A percentile compares a stretch with the other conserved stretches of the same genome.
phyloP scores from a whole-genome alignment of 2,888 invertebrate species.

The Mythimna lalbum region DNA sequence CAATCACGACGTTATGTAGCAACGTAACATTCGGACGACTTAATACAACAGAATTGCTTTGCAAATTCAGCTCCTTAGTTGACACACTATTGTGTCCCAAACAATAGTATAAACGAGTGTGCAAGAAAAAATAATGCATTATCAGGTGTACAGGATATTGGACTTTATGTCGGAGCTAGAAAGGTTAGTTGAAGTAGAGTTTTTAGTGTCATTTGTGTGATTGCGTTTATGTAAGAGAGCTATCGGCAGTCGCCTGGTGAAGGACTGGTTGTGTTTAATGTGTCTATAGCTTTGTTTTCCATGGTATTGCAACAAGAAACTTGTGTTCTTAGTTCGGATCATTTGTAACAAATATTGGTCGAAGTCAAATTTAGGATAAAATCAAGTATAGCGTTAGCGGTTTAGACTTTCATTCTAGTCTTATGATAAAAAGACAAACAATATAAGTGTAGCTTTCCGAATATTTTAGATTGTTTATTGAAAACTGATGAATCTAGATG shows the following conservation, averaged over 20 bases:
- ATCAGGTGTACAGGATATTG: constrained; percentile 47
- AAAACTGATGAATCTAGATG: background rate
- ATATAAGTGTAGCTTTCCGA: background rate
- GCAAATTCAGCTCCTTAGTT: constrained; percentile 73
- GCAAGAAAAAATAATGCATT: constrained; percentile 59
- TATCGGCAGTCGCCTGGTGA: constrained; percentile 31
- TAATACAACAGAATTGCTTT: constrained; percentile 64
- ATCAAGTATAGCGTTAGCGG: background rate
- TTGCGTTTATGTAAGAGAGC: constrained; percentile 16
- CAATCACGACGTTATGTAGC: constrained; percentile 40
- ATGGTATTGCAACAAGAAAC: constrained; percentile 9
- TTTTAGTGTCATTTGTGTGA: constrained; percentile 13
- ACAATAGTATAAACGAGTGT: constrained; percentile 70
- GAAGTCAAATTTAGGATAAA: constrained; percentile 5
- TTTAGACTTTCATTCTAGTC: background rate
- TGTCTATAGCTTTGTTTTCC: constrained; percentile 16
- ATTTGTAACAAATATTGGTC: constrained; percentile 20
- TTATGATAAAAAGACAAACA: background rate
- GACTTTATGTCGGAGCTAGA: constrained; percentile 40
- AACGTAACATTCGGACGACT: constrained; percentile 54
- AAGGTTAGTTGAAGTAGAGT: constrained; percentile 16
- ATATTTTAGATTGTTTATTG: background rate
- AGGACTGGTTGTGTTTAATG: constrained; percentile 38
- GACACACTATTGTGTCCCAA: constrained; percentile 74
- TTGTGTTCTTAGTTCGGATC: constrained; percentile 10